phyloP scores from a whole-genome alignment of 2,888 invertebrate species.

The Hydriomena furcata region DNA sequence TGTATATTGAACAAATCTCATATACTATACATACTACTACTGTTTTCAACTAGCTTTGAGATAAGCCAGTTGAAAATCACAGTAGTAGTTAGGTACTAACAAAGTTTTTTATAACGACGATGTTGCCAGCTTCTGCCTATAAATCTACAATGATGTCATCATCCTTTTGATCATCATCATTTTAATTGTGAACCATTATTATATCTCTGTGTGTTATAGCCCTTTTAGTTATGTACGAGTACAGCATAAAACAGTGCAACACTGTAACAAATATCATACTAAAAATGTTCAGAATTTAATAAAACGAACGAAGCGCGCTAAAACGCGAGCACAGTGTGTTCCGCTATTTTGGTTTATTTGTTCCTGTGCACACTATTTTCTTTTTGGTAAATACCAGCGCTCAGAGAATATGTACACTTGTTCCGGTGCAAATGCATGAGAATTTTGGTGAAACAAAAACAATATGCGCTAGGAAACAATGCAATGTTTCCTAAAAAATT shows the following conservation, averaged over 20 bases:
- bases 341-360: slow-evolving; percentile 32
- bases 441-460: slow-evolving; percentile 15
- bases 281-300: slow-evolving; percentile 24
- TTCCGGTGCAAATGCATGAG: slow-evolving; percentile 20
- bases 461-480: slow-evolving; percentile 11
- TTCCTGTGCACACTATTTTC: slow-evolving; percentile 27
- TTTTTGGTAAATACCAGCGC: slow-evolving; percentile 25
- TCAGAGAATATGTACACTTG: slow-evolving; percentile 26
- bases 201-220: too few relatives aligned
- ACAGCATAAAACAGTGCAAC: not conserved
- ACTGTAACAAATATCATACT: not conserved
- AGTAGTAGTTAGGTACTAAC: too few relatives aligned
- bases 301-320: slow-evolving; percentile 32
- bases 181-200: too few relatives aligned
- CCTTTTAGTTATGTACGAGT: too few relatives aligned
- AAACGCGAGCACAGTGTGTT: slow-evolving; percentile 28
- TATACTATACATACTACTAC: too few relatives aligned
- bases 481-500: slow-evolving; percentile 2
- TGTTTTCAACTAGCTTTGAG: too few relatives aligned
- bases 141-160: too few relatives aligned
- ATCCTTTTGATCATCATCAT: too few relatives aligned
- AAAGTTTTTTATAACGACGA: too few relatives aligned
- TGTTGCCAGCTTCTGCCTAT: too few relatives aligned
- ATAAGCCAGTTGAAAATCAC: too few relatives aligned
- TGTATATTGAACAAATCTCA: too few relatives aligned